Base-by-base conservation (phyloP, 2,797 vertebrate species). In the Microctenopoma lineatum region DNA sequence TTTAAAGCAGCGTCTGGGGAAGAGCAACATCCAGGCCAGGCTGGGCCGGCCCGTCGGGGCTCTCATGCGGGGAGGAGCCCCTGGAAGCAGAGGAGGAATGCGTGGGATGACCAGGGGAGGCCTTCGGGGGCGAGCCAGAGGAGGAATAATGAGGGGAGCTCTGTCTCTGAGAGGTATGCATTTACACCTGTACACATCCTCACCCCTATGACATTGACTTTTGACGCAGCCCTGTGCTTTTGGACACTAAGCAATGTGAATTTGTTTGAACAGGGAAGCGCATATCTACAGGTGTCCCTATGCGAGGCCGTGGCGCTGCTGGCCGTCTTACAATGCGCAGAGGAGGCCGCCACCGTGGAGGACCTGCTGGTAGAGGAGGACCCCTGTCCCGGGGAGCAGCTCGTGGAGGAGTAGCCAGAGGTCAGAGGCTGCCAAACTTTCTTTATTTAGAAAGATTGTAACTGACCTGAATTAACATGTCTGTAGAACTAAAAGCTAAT, bases 21-120 rank as follows among this genome's bases (percentile, higher is more conserved):
- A 97, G 87, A 96, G 97, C 86, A 99, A 98, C 93, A 99, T 99
- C 87, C 98, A 99, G 90, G 98, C 97, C 2, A 91, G 98, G 6
- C 90, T 99, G 82, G 97, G 98, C 62, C 94, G 97, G 18, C 97
- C 97, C 0, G 83, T 96, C 0, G 96, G 96, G 16, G 3, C 92
- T 10, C 85, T 98, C 50, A 89, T 95, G 81, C 94, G 96, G 0
- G 97, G 97, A 16, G 93, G 92, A 6, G 62, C 59, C 1, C 13
- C 89, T 13, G 95, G 93, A 27, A 94, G 93, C 39, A 90, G 97
- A 72, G 94, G 95, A 86, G 95, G 93, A 21, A 92, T 96, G 89
- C 92, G 97, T 4, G 97, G 97, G 5, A 84, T 96, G 72, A 91
- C 91, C 14, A 92, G 97, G 53, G 96, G 96, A 64, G 93, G 94